These are phyloP conservation scores for Xanthorhoe spadicearia DNA, from an alignment of 2,888 invertebrate genomes.

Conservation along the genomic window DNA sequence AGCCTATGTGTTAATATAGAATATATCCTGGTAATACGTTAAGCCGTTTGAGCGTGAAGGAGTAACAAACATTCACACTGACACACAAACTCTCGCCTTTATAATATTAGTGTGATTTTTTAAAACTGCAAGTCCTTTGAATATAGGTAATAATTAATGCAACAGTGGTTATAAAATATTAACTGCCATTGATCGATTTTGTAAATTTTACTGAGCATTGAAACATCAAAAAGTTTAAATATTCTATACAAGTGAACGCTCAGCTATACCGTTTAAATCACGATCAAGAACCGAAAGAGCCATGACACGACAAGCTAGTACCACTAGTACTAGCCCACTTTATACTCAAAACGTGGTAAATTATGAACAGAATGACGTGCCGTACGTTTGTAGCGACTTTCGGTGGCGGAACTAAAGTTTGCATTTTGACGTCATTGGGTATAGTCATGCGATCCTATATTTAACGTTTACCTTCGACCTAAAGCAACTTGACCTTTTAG, in stretches of 20 bases:
- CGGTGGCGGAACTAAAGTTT: slow-evolving; percentile 62
- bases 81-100: no score
- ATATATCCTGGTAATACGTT: no score
- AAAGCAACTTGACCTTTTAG: slow-evolving; percentile 63
- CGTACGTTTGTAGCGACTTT: slow-evolving; percentile 48
- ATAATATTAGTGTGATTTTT: no score
- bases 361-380: slow-evolving; percentile 36
- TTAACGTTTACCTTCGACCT: slow-evolving; percentile 73
- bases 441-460: slow-evolving; percentile 77
- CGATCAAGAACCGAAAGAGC: not conserved
- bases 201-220: no score
- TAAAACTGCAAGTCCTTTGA: no score
- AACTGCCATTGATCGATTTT: no score
- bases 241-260: not conserved
- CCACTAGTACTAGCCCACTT: not conserved
- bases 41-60: no score
- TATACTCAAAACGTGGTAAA: not conserved
- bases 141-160: no score
- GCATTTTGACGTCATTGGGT: slow-evolving; percentile 65
- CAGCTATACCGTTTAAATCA: not conserved
- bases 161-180: no score
- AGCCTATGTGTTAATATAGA: no score
- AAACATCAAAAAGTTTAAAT: no score
- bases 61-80: no score
- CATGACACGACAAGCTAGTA: not conserved